These are phyloP conservation scores for Prostheceraeus crozeri DNA, from an alignment of 2,888 invertebrate species.

Conservation along the genomic window DNA sequence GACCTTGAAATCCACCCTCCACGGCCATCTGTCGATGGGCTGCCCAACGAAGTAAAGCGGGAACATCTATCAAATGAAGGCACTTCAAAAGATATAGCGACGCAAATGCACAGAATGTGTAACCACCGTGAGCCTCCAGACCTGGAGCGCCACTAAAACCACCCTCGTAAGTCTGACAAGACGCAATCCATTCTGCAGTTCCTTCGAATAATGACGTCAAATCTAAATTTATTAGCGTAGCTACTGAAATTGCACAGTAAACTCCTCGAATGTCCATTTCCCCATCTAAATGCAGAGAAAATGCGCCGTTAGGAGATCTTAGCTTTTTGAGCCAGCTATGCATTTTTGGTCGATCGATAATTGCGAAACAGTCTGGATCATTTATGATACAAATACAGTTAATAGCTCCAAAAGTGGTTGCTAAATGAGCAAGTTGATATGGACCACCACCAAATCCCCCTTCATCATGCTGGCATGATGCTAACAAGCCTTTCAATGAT, in stretches of 20 bases:
- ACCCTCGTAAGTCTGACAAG: slow-evolving; percentile 84
- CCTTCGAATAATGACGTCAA: slow-evolving; percentile 71
- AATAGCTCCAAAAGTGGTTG: slow-evolving; percentile 92
- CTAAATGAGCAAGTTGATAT: slow-evolving; percentile 80
- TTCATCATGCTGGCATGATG: background rate
- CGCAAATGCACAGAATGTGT: slow-evolving; percentile 91
- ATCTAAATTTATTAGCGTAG: slow-evolving; percentile 73
- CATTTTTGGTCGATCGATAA: slow-evolving; percentile 71
- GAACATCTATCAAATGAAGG: slow-evolving; percentile 68
- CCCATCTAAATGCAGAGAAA: slow-evolving; percentile 79
- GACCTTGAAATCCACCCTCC: slow-evolving; percentile 88
- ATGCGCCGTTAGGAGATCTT: slow-evolving; percentile 76
- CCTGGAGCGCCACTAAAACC: slow-evolving; percentile 89
- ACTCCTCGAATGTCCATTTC: slow-evolving; percentile 87
- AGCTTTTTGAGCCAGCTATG: slow-evolving; percentile 71
- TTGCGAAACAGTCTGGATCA: slow-evolving; percentile 69
- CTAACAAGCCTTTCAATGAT: too few species aligned
- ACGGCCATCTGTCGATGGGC: slow-evolving; percentile 80
- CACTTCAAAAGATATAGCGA: slow-evolving; percentile 73
- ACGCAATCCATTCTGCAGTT: slow-evolving; percentile 77
- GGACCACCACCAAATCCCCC: slow-evolving; percentile 72
- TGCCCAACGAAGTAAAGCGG: slow-evolving; percentile 72
- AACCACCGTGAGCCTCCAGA: slow-evolving; percentile 98
- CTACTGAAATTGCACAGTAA: slow-evolving; percentile 89
- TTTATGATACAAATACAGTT: slow-evolving; percentile 71